Conservation (phyloP, 2,113 vertebrate genomes). For the Galeopterus variegatus region DNA sequence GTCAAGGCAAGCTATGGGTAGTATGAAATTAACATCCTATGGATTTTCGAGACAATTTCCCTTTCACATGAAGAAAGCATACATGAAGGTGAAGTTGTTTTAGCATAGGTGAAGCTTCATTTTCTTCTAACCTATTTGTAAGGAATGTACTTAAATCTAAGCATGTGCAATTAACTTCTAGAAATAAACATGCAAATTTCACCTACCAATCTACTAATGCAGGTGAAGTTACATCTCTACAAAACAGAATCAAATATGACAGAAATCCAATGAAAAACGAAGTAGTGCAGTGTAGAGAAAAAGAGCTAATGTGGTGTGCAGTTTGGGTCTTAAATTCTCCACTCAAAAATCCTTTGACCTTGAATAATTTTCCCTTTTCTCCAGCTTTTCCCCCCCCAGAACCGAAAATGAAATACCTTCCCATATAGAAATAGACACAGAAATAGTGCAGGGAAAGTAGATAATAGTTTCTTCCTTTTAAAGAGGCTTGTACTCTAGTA, state of each 20-base stretch:
- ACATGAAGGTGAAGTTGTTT: not conserved
- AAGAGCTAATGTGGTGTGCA: not conserved
- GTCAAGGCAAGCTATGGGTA: not conserved
- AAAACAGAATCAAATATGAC: not conserved
- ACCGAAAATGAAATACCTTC: not conserved
- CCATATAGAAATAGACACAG: not conserved
- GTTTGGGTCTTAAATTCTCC: not conserved
- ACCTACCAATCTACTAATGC: not conserved
- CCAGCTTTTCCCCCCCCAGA: not conserved
- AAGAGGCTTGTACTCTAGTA: not conserved
- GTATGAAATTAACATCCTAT: not conserved
- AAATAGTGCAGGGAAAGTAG: not conserved
- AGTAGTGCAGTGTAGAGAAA: not conserved
- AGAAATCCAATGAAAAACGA: not conserved
- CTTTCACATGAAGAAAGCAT: not conserved
- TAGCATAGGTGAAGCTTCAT: not conserved
- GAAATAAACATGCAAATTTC: not conserved
- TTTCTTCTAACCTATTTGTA: constrained; percentile 17
- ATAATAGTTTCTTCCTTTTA: not conserved
- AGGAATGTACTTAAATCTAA: not conserved
- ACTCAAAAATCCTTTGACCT: not conserved
- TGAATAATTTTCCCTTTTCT: not conserved
- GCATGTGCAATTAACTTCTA: not conserved
- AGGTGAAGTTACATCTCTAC: not conserved
- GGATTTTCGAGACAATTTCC: constrained; percentile 43